A percentile compares a stretch with the other conserved stretches of the same genome.
These are phyloP conservation scores for Limnephilus rhombicus DNA, from an alignment of 2,888 invertebrate species.

Conservation along the genomic window DNA sequence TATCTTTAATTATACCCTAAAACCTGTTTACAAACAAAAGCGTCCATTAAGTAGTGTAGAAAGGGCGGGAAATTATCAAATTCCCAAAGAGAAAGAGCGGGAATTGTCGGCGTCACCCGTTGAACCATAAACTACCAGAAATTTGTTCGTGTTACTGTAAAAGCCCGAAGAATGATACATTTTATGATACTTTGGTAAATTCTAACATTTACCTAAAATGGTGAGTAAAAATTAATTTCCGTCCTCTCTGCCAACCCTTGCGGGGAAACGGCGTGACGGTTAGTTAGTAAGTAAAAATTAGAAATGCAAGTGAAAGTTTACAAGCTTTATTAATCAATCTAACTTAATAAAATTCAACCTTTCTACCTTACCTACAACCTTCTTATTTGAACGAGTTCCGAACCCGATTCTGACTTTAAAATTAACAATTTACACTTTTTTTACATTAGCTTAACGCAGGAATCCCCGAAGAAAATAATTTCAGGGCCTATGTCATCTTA, in stretches of 20 bases:
- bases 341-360: background rate
- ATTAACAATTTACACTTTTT: too few relatives aligned
- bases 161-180: background rate
- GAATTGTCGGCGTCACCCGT: background rate
- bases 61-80: constrained; percentile 36
- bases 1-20: background rate
- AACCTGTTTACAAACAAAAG: constrained; percentile 8
- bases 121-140: constrained; percentile 3
- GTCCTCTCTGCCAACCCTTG: too few relatives aligned
- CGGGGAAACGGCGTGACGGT: too few relatives aligned
- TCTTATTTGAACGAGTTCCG: too few relatives aligned
- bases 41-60: background rate
- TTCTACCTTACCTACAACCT: background rate
- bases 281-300: too few relatives aligned
- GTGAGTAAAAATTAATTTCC: background rate
- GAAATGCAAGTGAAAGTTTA: background rate
- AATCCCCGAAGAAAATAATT: too few relatives aligned
- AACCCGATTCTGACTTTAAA: too few relatives aligned
- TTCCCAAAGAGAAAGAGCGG: constrained; percentile 21
- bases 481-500: too few relatives aligned
- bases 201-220: background rate
- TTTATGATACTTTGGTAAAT: too few relatives aligned
- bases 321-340: background rate
- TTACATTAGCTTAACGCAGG: too few relatives aligned
- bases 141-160: background rate